A percentile compares a stretch with the other conserved stretches of the same genome.
Evolutionary conservation across 1,140 invertebrate genomes (phyloP).

Genomic region (Acromyrmex echinatior): DNA sequence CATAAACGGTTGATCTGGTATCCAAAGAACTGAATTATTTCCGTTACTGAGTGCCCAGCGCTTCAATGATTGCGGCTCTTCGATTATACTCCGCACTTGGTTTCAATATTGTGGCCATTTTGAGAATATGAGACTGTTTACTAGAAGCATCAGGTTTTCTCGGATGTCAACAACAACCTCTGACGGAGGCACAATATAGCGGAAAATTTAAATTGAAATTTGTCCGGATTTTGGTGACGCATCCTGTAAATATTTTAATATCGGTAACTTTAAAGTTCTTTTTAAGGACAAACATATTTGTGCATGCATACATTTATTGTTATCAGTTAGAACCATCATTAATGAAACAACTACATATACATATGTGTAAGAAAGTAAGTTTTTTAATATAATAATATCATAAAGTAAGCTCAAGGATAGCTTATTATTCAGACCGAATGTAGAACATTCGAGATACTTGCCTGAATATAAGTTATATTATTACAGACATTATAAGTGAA

Average conservation of each 20-base stretch:
- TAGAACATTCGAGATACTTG: neutral
- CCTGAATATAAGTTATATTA: slow-evolving; percentile 10
- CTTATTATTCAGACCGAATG: neutral
- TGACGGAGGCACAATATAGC: no score
- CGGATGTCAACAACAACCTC: no score
- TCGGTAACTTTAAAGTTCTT: neutral
- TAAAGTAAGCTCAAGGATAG: slow-evolving; percentile 8
- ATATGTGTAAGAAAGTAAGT: neutral
- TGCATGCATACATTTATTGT: neutral
- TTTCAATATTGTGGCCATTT: no score
- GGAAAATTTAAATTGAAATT: no score
- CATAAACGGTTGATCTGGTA: no score
- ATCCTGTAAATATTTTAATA: neutral
- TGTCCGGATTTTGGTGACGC: no score
- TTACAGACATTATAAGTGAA: slow-evolving; percentile 30
- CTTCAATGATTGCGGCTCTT: no score
- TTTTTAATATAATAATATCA: slow-evolving; percentile 18
- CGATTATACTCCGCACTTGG: no score
- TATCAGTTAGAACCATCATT: neutral
- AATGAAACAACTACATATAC: neutral
- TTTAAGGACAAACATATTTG: neutral
- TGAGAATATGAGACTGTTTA: no score
- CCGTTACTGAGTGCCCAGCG: no score
- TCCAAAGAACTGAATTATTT: no score
- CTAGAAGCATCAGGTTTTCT: no score